Conservation (phyloP, 2,888 invertebrate genomes). For the Acanthosoma haemorrhoidale region DNA sequence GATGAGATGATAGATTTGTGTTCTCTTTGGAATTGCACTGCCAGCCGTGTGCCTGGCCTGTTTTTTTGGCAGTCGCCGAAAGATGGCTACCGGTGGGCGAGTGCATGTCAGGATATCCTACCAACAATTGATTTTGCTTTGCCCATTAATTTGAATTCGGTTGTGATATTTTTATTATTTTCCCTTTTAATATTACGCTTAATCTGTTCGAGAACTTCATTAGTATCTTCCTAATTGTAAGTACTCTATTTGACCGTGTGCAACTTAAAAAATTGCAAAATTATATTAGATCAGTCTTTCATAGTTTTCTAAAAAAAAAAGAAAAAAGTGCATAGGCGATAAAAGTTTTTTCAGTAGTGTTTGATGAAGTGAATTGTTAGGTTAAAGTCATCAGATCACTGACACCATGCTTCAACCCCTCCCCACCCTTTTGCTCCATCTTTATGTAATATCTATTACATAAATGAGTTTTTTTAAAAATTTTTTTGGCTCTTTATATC, state of each 20-base stretch:
- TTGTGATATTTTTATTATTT: constrained; percentile 17
- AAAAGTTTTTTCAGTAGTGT: constrained; percentile 6
- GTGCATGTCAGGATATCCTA: constrained; percentile 19
- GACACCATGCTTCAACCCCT: constrained; percentile 11
- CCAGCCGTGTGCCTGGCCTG: constrained; percentile 24
- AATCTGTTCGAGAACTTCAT: constrained; percentile 17
- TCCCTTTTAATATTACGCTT: constrained; percentile 12
- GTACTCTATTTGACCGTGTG: constrained; percentile 11
- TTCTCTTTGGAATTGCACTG: constrained; percentile 16
- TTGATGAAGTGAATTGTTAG: neutral
- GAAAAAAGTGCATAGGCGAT: neutral
- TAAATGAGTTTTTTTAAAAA: neutral
- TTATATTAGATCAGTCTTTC: neutral
- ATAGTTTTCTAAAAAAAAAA: neutral
- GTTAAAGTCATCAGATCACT: constrained; percentile 5
- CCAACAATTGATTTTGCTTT: constrained; percentile 23
- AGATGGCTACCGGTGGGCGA: constrained; percentile 31
- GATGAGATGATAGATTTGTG: constrained; percentile 3
- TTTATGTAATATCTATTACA: constrained; percentile 18
- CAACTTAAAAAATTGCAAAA: neutral
- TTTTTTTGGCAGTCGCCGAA: constrained; percentile 31
- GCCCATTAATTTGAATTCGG: constrained; percentile 28
- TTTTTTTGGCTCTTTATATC: neutral
- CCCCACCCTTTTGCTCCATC: constrained; percentile 20
- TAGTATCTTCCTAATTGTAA: constrained; percentile 26